Base-by-base conservation (phyloP, 2,888 invertebrate species). In the Brachyptera putata region DNA sequence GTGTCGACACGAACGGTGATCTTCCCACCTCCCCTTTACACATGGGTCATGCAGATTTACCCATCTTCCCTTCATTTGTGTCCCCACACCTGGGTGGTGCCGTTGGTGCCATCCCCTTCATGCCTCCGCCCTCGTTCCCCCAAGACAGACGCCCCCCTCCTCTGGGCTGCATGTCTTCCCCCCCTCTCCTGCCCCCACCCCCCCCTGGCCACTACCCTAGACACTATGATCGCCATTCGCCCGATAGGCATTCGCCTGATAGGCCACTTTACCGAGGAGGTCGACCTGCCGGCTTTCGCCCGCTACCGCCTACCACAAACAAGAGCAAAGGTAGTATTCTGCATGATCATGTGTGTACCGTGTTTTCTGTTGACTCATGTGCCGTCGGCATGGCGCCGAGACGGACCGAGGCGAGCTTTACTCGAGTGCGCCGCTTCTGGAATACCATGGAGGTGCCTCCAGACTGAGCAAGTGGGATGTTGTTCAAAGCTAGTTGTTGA, bases 1-100 rank as follows among this genome's bases (percentile, higher is more conserved):
- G 66, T 76, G 67, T 64, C 71, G 70, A 76, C 64, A 16, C 81
- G 82, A n/a, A n/a, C n/a, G n/a, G n/a, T n/a, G n/a, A n/a, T n/a
- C n/a, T n/a, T n/a, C n/a, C n/a, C n/a, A n/a, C n/a, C n/a, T n/a
- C n/a, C n/a, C n/a, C n/a, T n/a, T n/a, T n/a, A n/a, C n/a, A n/a
- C n/a, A n/a, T n/a, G n/a, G n/a, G n/a, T n/a, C n/a, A n/a, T n/a
- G n/a, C n/a, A n/a, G n/a, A n/a, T n/a, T n/a, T n/a, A n/a, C n/a
- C n/a, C n/a, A n/a, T n/a, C n/a, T n/a, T n/a, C n/a, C n/a, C n/a
- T n/a, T n/a, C n/a, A n/a, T n/a, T n/a, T n/a, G n/a, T n/a, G n/a
- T n/a, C n/a, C n/a, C n/a, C n/a, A n/a, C n/a, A n/a, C n/a, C n/a
- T n/a, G n/a, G n/a, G n/a, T n/a, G n/a, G n/a, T n/a, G n/a, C n/a